phyloP scores from a whole-genome alignment of 2,797 vertebrate genomes.

The Erethizon dorsatum region DNA sequence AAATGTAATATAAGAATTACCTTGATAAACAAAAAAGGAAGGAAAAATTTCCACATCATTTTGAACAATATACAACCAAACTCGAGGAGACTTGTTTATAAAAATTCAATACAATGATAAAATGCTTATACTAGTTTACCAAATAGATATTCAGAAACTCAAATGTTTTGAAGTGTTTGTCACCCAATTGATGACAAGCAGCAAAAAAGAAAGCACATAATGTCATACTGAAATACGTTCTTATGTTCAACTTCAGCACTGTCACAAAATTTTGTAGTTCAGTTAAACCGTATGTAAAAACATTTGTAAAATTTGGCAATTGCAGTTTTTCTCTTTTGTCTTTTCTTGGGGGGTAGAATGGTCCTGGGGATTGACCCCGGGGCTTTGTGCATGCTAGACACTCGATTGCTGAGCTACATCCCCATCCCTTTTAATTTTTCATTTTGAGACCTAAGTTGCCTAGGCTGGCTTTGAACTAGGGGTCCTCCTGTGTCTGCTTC shows the following conservation, averaged over 20 bases:
- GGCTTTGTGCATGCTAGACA: not conserved
- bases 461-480: not conserved
- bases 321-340: not conserved
- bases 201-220: not conserved
- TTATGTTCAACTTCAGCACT: not conserved
- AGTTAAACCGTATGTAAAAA: not conserved
- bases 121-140: not conserved
- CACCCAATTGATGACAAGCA: not conserved
- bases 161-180: not conserved
- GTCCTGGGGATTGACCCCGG: not conserved
- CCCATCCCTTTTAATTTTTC: not conserved
- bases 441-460: not conserved
- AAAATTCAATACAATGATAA: not conserved
- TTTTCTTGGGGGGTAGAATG: not conserved
- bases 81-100: not conserved
- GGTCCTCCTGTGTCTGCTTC: not conserved
- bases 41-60: not conserved
- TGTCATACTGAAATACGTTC: not conserved
- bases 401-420: not conserved
- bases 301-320: not conserved
- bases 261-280: not conserved
- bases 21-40: not conserved
- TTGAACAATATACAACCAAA: not conserved
- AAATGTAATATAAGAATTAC: not conserved
- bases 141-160: not conserved